A percentile compares a stretch with the other conserved stretches of the same genome.
Conservation (phyloP, 2,888 invertebrate genomes). For the Drosophila villosipedis region DNA sequence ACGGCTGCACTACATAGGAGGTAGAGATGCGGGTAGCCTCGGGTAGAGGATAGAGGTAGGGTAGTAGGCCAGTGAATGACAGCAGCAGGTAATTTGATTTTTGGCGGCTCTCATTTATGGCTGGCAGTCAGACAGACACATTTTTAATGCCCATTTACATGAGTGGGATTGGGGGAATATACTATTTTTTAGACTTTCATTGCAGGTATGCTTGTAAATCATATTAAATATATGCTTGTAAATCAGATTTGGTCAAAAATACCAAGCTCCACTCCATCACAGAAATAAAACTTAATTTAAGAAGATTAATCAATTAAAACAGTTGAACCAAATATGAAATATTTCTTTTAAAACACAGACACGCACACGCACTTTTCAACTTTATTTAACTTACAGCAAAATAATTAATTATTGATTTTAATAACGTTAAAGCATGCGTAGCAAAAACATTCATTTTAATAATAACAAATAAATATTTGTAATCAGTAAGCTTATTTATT, state of each 20-base stretch:
- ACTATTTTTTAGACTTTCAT: neutral
- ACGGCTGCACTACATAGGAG: too few relatives aligned
- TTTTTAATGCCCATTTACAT: conserved; percentile 36
- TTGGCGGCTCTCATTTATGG: conserved; percentile 59
- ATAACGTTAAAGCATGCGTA: neutral
- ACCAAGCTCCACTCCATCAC: neutral
- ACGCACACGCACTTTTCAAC: neutral
- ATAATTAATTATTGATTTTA: neutral
- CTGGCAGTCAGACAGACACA: conserved; percentile 23
- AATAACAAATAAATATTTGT: neutral
- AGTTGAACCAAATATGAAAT: neutral
- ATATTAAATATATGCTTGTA: too few relatives aligned
- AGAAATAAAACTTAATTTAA: neutral
- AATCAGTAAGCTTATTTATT: neutral
- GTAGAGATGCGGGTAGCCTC: neutral
- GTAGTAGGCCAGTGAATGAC: conserved; percentile 25
- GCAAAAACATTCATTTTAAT: neutral
- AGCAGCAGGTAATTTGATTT: conserved; percentile 67
- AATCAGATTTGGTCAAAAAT: neutral
- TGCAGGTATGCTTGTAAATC: neutral
- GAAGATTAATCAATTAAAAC: neutral
- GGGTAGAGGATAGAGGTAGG: neutral
- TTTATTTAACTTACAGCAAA: neutral
- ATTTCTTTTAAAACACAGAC: neutral
- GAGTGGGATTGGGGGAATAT: neutral